phyloP scores from a whole-genome alignment of 1,140 invertebrate species.

The Drosophila sp. region DNA sequence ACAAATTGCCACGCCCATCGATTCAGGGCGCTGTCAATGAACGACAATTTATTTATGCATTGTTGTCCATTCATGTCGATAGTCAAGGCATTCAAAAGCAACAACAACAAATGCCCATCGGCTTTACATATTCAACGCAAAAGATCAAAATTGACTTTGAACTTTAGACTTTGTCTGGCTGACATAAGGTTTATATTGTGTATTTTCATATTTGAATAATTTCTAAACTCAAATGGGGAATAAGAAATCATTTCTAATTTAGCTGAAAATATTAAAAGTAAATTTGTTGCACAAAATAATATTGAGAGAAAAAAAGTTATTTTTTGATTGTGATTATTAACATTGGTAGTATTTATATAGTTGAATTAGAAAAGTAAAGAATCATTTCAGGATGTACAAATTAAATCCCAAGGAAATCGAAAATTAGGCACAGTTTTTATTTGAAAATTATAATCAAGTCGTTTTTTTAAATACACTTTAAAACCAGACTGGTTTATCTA shows the following conservation, averaged over 20 bases:
- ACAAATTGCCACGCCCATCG: conserved; percentile 74
- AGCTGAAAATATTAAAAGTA: neutral
- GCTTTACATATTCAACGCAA: conserved; percentile 8
- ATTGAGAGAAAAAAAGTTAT: too few relatives aligned
- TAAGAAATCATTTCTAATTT: neutral
- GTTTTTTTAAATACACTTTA: too few relatives aligned
- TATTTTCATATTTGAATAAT: neutral
- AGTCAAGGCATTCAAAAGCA: neutral
- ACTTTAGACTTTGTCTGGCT: conserved; percentile 10
- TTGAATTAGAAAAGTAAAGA: too few relatives aligned
- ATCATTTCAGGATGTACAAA: too few relatives aligned
- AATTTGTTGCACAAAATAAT: neutral
- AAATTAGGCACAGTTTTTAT: too few relatives aligned
- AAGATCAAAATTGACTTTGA: conserved; percentile 7
- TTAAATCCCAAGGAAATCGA: too few relatives aligned
- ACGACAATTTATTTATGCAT: conserved; percentile 74
- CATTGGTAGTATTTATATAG: too few relatives aligned
- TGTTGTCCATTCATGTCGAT: neutral
- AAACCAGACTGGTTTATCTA: too few relatives aligned
- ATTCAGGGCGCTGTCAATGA: conserved; percentile 68
- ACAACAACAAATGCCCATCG: conserved; percentile 7
- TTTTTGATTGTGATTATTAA: too few relatives aligned
- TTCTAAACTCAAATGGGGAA: neutral
- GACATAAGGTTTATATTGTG: conserved; percentile 1
- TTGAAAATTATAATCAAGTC: too few relatives aligned